Conservation (phyloP, 2,113 vertebrate species). For the Ivindomyrus marchei region DNA sequence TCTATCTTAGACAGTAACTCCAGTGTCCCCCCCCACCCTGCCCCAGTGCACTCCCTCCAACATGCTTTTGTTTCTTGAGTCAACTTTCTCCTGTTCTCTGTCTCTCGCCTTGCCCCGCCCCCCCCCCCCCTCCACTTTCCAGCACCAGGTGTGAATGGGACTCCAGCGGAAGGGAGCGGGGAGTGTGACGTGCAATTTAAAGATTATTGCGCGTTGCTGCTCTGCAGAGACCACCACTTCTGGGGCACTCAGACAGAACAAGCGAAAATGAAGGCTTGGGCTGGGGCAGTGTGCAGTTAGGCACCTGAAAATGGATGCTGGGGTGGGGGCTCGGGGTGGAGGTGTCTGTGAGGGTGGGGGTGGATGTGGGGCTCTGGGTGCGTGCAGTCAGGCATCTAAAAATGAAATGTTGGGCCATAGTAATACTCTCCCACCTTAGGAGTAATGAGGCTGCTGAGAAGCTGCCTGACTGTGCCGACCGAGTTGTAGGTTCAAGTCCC, state of each 20-base stretch:
- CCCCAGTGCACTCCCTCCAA: not conserved
- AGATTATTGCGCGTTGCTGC: not conserved
- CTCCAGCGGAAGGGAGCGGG: not conserved
- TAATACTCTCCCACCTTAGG: not conserved
- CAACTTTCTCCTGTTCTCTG: not conserved
- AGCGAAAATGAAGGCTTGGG: not conserved
- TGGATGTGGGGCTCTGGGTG: not conserved
- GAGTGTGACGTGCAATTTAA: not conserved
- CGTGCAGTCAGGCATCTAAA: not conserved
- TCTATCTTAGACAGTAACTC: slow-evolving; percentile 8
- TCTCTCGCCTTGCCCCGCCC: not conserved
- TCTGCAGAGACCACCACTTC: not conserved
- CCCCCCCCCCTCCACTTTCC: not conserved
- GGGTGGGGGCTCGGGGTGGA: not conserved
- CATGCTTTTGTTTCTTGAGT: not conserved
- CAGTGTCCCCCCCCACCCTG: not conserved
- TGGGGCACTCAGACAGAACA: not conserved
- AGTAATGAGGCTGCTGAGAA: not conserved
- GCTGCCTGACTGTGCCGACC: not conserved
- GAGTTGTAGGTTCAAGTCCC: not conserved
- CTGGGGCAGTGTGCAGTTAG: not conserved
- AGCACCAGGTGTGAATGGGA: slow-evolving; percentile 14
- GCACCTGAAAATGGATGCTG: not conserved
- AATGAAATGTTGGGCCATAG: not conserved
- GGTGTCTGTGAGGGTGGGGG: not conserved